phyloP scores from a whole-genome alignment of 2,888 invertebrate species.

The Athetis lepigone region DNA sequence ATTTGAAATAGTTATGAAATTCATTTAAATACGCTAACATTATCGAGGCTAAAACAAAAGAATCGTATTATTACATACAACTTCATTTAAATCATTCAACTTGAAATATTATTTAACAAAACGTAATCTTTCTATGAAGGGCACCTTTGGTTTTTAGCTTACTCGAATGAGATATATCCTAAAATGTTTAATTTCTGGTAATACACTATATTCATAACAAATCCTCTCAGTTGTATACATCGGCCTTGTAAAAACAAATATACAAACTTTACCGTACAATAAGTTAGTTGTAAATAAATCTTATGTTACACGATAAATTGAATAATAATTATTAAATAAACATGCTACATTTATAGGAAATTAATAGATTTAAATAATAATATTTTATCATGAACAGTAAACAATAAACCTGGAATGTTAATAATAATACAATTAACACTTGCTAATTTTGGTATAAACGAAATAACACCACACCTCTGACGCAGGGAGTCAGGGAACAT shows the following conservation, averaged over 20 bases:
- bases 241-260: slow-evolving; percentile 86
- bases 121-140: slow-evolving; percentile 92
- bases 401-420: slow-evolving; percentile 89
- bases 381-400: slow-evolving; percentile 83
- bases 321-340: slow-evolving; percentile 86
- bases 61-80: slow-evolving; percentile 88
- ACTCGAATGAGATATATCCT: slow-evolving; percentile 91
- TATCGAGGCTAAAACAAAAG: slow-evolving; percentile 89
- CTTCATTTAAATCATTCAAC: slow-evolving; percentile 89
- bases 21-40: slow-evolving; percentile 88
- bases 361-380: slow-evolving; percentile 82
- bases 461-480: slow-evolving; percentile 82
- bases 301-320: slow-evolving; percentile 86
- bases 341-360: slow-evolving; percentile 81
- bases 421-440: slow-evolving; percentile 86
- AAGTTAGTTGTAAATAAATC: slow-evolving; percentile 90
- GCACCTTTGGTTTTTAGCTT: slow-evolving; percentile 97
- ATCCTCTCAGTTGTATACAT: slow-evolving; percentile 86
- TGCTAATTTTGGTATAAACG: slow-evolving; percentile 88
- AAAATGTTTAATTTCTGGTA: slow-evolving; percentile 89
- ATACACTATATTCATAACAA: slow-evolving; percentile 88
- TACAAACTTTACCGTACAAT: slow-evolving; percentile 82
- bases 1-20: slow-evolving; percentile 90
- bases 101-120: slow-evolving; percentile 90
- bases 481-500: slow-evolving; percentile 70